phyloP scores from a whole-genome alignment of 1,140 invertebrate species.

The Hirudo medicinalis region DNA sequence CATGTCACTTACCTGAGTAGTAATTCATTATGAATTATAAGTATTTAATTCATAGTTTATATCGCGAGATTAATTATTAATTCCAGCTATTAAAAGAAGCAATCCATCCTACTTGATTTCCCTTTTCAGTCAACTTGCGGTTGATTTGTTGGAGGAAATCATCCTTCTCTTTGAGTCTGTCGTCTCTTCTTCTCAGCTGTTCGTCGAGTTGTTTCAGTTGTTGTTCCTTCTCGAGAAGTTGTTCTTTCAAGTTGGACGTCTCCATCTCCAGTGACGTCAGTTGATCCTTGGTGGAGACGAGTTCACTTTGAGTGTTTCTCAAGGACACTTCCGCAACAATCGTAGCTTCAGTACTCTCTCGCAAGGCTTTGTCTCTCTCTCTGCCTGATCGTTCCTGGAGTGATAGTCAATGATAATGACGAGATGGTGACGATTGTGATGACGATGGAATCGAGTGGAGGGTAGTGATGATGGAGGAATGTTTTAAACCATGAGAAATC shows the following conservation, averaged over 20 bases:
- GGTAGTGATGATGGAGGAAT: too few relatives aligned
- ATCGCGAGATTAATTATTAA: not conserved
- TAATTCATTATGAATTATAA: too few relatives aligned
- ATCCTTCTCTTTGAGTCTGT: conserved; percentile 26
- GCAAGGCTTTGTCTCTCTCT: not conserved
- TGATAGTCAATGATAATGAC: too few relatives aligned
- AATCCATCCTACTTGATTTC: conserved; percentile 15
- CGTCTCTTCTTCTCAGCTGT: conserved; percentile 23
- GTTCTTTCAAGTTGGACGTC: not conserved
- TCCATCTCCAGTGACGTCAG: not conserved
- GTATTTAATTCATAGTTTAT: not conserved
- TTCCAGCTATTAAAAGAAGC: not conserved
- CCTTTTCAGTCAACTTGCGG: conserved; percentile 21
- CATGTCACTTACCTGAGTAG: conserved; percentile 18
- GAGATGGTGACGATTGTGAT: too few relatives aligned
- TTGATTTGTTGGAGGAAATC: conserved; percentile 24
- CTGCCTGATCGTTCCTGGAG: too few relatives aligned
- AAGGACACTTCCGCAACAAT: not conserved
- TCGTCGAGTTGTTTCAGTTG: conserved; percentile 21
- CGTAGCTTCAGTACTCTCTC: not conserved
- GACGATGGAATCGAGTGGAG: too few relatives aligned
- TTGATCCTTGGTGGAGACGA: not conserved
- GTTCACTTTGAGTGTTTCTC: not conserved
- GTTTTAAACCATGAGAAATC: too few relatives aligned
- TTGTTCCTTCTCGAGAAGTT: conserved; percentile 21